Conservation (phyloP, 2,888 invertebrate species). For the Drosophila niveifrons region DNA sequence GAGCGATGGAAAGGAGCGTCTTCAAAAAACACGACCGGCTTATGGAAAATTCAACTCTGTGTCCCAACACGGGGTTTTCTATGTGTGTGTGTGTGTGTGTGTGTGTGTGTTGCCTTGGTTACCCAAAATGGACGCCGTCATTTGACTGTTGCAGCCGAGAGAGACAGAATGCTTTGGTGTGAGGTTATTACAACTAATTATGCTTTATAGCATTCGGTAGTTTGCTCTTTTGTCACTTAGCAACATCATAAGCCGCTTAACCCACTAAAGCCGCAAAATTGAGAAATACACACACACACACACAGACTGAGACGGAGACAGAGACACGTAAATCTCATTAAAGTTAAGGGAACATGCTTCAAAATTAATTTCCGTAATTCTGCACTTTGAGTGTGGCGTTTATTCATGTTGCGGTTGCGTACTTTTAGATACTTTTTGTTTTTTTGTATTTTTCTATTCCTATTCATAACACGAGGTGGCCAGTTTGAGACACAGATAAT, state of each 20-base stretch:
- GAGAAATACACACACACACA: conserved; percentile 36
- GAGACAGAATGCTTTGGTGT: too few relatives aligned
- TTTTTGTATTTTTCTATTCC: background rate
- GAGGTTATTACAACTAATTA: conserved; percentile 58
- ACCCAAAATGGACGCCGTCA: too few relatives aligned
- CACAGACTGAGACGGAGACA: conserved; percentile 11
- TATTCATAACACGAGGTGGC: too few relatives aligned
- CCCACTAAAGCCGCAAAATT: conserved; percentile 69
- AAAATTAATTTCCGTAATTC: conserved; percentile 77
- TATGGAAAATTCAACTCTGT: too few relatives aligned
- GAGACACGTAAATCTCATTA: conserved; percentile 71
- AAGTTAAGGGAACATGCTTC: conserved; percentile 72
- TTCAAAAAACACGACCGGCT: too few relatives aligned
- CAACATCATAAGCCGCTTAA: conserved; percentile 76
- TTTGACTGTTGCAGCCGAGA: too few relatives aligned
- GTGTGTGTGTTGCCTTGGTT: too few relatives aligned
- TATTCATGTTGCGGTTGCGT: conserved; percentile 19
- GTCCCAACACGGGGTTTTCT: too few relatives aligned
- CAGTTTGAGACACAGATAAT: too few relatives aligned
- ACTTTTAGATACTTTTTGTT: background rate
- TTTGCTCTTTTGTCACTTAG: conserved; percentile 76
- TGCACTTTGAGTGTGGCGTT: conserved; percentile 55
- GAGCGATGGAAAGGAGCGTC: too few relatives aligned
- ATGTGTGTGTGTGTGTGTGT: too few relatives aligned
- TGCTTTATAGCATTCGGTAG: conserved; percentile 70